Conservation (phyloP, 2,797 vertebrate species). For the Lepilemur ruficaudatus region DNA sequence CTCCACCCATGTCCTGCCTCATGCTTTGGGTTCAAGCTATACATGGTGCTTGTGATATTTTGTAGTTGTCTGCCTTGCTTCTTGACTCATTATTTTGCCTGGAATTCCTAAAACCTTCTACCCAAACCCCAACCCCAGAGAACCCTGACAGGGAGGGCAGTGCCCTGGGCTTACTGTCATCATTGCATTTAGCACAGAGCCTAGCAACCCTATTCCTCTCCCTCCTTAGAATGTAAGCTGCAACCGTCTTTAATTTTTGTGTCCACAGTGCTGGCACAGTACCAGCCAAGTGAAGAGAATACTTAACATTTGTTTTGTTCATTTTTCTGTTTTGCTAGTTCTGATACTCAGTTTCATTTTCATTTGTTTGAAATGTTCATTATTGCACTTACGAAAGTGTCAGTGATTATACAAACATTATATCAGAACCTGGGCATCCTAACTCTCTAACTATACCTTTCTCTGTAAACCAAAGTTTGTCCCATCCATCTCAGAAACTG, state of each 20-base stretch:
- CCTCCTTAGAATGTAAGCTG: not conserved
- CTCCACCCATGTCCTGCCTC: not conserved
- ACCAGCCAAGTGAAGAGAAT: too few species aligned
- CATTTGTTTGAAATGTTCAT: constrained; percentile 66
- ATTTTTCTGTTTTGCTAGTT: not conserved
- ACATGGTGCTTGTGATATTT: not conserved
- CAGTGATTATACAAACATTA: constrained; percentile 32
- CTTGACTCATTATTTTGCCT: not conserved
- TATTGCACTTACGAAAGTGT: constrained; percentile 54
- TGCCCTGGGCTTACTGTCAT: not conserved
- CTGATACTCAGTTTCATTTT: constrained; percentile 34
- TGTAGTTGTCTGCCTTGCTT: not conserved
- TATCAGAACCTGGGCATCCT: constrained; percentile 67
- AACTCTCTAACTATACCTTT: not conserved
- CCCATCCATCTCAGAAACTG: not conserved
- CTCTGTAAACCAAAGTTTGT: constrained; percentile 26
- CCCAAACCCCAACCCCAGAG: too few species aligned
- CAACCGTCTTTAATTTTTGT: not conserved
- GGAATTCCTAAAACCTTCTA: not conserved
- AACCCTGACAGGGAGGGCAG: not conserved
- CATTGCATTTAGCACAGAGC: not conserved
- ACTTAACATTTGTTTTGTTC: not conserved
- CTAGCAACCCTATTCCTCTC: not conserved
- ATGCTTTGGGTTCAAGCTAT: not conserved
- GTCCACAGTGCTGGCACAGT: not conserved